Evolutionary conservation across 2,113 vertebrate genomes (phyloP), one percentile per base, ranked within the genome.

Genomic region (Euleptes europaea): DNA sequence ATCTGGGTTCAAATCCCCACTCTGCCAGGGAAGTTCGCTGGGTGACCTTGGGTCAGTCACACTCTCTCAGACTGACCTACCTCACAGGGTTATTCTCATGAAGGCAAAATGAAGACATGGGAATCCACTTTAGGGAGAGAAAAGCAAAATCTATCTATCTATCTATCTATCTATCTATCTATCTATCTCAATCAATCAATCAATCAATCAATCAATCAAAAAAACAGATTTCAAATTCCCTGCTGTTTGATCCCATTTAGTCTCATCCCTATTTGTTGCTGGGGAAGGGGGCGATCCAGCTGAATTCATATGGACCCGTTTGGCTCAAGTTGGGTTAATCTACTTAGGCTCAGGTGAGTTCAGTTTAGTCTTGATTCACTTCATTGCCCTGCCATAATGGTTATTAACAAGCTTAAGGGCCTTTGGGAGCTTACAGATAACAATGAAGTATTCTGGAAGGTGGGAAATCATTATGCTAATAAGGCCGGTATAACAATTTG

Each of bases 321-420:
- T 83, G 89, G 88, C 92, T 93, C 89, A 91, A 95, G 94, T 90
- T 95, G 93, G 96, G 98, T 98, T 99, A 98, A 99, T 98, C 97
- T 98, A 95, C 96, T 98, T 98, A 97, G 97, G 97, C 97, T 98
- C 98, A 99, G 98, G 98, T 99, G 97, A 99, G 97, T 97, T 98
- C 98, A 97, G 98, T 98, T 98, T 97, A 97, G 97, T 97, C 94
- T 96, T 96, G 96, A 97, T 97, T 96, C 98, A 98, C 97, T 98
- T 97, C 98, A 97, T 96, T 98, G 98, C 97, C 97, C 97, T 97
- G 97, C 97, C 96, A 97, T 98, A 99, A 98, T 98, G 97, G 97
- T 98, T 98, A 99, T 98, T 99, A 99, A 98, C 97, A 98, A 98
- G 98, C 97, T 98, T 98, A 95, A 98, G 97, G 97, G 98, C 97